Percentiles rank a stretch among this genome's conserved stretches.
These are phyloP conservation scores for Chauna torquata DNA, from an alignment of 2,113 vertebrate species.

Conservation along the genomic window DNA sequence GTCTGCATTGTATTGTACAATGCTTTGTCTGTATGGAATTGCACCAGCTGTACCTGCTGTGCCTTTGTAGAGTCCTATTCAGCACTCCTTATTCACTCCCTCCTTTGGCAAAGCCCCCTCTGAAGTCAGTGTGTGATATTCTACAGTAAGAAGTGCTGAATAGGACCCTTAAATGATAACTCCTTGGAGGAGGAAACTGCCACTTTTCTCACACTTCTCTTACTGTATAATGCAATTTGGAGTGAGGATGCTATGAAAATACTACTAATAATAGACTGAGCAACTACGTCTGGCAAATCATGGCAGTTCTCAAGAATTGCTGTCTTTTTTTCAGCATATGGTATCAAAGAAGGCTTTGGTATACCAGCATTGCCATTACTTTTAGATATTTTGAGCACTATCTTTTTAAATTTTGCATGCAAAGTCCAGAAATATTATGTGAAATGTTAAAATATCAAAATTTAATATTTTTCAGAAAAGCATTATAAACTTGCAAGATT, in stretches of 20 bases:
- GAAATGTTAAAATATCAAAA: background rate
- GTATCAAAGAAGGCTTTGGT: background rate
- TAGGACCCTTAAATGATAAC: constrained; percentile 44
- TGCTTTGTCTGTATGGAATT: constrained; percentile 65
- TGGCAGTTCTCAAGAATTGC: background rate
- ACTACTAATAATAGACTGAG: constrained; percentile 26
- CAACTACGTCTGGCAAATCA: constrained; percentile 4
- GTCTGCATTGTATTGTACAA: constrained; percentile 33
- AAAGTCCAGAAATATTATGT: background rate
- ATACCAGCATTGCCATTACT: background rate
- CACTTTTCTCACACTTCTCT: constrained; percentile 49
- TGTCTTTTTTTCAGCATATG: background rate
- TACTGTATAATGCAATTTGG: constrained; percentile 40
- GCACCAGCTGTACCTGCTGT: constrained; percentile 69
- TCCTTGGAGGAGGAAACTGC: constrained; percentile 44
- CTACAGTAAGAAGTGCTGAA: constrained; percentile 43
- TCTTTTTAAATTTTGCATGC: background rate
- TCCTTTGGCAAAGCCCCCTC: constrained; percentile 52
- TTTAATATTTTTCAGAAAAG: background rate
- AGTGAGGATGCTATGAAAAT: constrained; percentile 43
- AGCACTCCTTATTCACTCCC: constrained; percentile 54
- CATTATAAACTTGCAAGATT: background rate
- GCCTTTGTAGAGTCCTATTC: constrained; percentile 68
- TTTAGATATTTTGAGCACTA: background rate
- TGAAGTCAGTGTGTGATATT: constrained; percentile 52